Evolutionary conservation across 2,797 vertebrate species (phyloP).

Genomic region (Parambassis ranga): DNA sequence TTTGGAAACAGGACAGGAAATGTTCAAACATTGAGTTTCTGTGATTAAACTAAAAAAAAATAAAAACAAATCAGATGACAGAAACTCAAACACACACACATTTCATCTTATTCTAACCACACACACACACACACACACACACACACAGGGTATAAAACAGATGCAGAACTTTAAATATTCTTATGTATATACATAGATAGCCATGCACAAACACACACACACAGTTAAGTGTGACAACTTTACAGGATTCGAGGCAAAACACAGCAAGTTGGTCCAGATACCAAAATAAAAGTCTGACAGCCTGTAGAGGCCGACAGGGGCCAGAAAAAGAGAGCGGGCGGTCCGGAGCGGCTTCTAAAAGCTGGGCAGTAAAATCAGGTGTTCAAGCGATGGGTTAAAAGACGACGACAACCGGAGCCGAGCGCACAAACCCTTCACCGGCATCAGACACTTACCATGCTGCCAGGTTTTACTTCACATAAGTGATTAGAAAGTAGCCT

Average conservation of each 20-base stretch:
- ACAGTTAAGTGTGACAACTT: slow-evolving; percentile 35
- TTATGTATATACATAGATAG: slow-evolving; percentile 40
- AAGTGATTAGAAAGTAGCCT: too few species aligned
- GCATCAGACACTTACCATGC: too few species aligned
- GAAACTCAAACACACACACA: neutral
- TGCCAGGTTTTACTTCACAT: too few species aligned
- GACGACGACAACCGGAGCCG: too few species aligned
- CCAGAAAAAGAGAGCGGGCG: slow-evolving; percentile 47
- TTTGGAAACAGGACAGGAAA: neutral
- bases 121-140: slow-evolving; percentile 1
- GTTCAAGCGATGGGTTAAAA: too few species aligned
- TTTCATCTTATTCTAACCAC: neutral
- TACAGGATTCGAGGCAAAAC: slow-evolving; percentile 52
- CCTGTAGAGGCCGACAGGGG: slow-evolving; percentile 19
- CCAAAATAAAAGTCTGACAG: slow-evolving; percentile 42
- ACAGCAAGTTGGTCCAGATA: slow-evolving; percentile 76
- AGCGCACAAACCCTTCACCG: too few species aligned
- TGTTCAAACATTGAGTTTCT: too few species aligned
- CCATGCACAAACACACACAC: slow-evolving; percentile 29
- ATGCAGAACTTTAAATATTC: slow-evolving; percentile 69
- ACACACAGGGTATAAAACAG: slow-evolving; percentile 60
- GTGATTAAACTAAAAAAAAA: too few species aligned
- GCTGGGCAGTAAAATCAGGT: too few species aligned
- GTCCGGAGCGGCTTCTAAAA: neutral
- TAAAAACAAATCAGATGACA: too few species aligned